phyloP scores from a whole-genome alignment of 2,797 vertebrate genomes.

The Trachops cirrhosus region DNA sequence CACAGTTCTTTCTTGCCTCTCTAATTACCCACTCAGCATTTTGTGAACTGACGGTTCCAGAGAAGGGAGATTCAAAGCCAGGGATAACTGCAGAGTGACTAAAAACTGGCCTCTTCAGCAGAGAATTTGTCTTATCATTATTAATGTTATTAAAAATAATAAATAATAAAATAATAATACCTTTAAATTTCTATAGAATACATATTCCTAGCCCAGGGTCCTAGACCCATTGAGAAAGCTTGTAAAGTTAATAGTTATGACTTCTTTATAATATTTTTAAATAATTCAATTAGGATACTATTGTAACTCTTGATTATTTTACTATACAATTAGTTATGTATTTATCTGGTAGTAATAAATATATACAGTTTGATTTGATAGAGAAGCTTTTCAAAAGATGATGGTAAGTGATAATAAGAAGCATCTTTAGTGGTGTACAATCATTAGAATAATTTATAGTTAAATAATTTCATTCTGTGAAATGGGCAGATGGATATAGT shows the following conservation, averaged over 20 bases:
- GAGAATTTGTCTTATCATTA: not conserved
- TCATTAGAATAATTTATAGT: not conserved
- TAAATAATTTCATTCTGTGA: not conserved
- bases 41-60: not conserved
- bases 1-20: not conserved
- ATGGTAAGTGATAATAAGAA: not conserved
- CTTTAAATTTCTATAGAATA: not conserved
- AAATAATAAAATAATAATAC: not conserved
- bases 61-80: not conserved
- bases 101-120: not conserved
- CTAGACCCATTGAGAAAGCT: not conserved
- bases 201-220: not conserved
- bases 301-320: not conserved
- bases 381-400: not conserved
- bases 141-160: not conserved
- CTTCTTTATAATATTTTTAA: not conserved
- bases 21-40: not conserved
- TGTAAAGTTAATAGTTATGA: not conserved
- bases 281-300: not conserved
- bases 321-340: not conserved
- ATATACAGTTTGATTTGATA: not conserved
- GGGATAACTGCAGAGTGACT: not conserved
- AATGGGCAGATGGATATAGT: not conserved
- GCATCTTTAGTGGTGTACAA: not conserved
- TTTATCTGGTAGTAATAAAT: not conserved